A percentile compares a stretch with the other conserved stretches of the same genome.
Conservation (phyloP, 2,888 invertebrate species). For the Hedya salicella region DNA sequence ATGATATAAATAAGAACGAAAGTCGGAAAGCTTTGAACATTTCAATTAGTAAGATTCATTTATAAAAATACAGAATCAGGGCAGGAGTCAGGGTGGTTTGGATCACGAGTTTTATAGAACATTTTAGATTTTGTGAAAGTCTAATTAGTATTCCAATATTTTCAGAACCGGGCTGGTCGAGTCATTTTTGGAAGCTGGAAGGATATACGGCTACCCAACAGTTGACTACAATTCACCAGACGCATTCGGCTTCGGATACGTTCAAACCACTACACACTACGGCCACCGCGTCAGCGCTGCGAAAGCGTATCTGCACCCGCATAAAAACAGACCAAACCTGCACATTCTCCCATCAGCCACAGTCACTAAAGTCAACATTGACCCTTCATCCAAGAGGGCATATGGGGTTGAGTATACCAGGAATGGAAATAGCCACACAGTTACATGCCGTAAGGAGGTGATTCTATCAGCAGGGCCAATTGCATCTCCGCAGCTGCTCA, state of each 20-base stretch:
- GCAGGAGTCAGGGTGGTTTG: no score
- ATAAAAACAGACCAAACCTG: constrained; percentile 87
- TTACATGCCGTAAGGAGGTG: constrained; percentile 90
- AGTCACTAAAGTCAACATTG: constrained; percentile 73
- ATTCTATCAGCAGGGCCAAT: constrained; percentile 94
- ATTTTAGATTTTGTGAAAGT: no score
- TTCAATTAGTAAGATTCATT: no score
- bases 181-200: constrained; percentile 86
- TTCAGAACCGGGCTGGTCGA: constrained; percentile 80
- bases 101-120: no score
- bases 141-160: no score
- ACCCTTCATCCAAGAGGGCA: constrained; percentile 86
- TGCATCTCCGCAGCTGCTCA: constrained; percentile 95
- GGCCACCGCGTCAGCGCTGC: constrained; percentile 89
- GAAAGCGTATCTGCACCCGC: constrained; percentile 87
- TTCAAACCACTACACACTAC: constrained; percentile 81
- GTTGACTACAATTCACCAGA: constrained; percentile 87
- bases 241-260: constrained; percentile 85
- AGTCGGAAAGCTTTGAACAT: no score
- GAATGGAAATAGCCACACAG: constrained; percentile 76
- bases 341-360: constrained; percentile 74
- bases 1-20: no score
- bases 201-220: constrained; percentile 82
- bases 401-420: constrained; percentile 88
- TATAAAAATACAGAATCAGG: no score